These are phyloP conservation scores for rat (Rattus norvegicus) DNA, from an alignment of 2,113 vertebrate species.

Conservation along the genomic window DNA sequence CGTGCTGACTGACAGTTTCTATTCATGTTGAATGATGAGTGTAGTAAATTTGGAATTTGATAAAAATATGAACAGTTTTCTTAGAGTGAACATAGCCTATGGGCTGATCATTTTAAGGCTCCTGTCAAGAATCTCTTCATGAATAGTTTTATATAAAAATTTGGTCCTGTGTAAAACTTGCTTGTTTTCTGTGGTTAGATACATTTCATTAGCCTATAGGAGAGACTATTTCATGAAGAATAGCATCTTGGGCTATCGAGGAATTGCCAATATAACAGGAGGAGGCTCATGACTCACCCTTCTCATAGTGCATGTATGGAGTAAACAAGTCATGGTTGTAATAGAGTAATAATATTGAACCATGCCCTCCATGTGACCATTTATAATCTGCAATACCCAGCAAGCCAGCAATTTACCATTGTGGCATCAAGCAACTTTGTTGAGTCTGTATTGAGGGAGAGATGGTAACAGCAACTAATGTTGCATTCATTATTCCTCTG, in stretches of 20 bases:
- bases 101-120: slow-evolving; percentile 1
- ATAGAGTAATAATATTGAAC: neutral
- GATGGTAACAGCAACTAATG: slow-evolving; percentile 30
- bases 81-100: neutral
- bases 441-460: neutral
- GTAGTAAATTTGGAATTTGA: slow-evolving; percentile 56
- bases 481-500: slow-evolving; percentile 1
- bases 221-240: neutral
- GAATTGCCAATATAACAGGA: neutral
- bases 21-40: slow-evolving; percentile 49
- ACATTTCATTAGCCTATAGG: neutral
- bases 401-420: neutral
- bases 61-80: slow-evolving; percentile 54
- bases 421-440: neutral
- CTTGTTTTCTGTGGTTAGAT: neutral
- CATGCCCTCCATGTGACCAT: neutral
- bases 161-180: neutral
- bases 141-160: slow-evolving; percentile 7
- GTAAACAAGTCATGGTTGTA: neutral
- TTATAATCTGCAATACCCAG: slow-evolving; percentile 1
- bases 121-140: slow-evolving; percentile 41
- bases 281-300: neutral
- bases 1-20: slow-evolving; percentile 65
- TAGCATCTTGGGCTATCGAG: neutral
- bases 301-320: neutral